Conservation (phyloP, 2,113 vertebrate species). For the Seriola aureovittata region DNA sequence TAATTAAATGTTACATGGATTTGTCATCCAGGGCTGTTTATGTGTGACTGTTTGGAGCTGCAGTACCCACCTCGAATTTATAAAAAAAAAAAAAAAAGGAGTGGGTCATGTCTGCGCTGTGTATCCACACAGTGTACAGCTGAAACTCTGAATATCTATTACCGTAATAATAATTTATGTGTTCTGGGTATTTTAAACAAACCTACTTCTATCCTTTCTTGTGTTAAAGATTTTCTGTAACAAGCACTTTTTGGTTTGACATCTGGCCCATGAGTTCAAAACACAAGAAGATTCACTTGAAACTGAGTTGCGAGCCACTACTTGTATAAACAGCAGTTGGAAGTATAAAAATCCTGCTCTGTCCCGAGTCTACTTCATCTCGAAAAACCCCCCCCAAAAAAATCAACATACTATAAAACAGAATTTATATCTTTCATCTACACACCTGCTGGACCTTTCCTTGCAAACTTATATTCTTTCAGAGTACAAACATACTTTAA, state of each 20-base stretch:
- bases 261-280: not conserved
- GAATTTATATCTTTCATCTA: not conserved
- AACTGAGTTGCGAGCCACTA: not conserved
- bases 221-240: not conserved
- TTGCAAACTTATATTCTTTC: not conserved
- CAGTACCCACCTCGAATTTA: not conserved
- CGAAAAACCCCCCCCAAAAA: not conserved
- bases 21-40: slow-evolving; percentile 11
- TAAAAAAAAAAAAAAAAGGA: slow-evolving; percentile 2
- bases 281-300: not conserved
- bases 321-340: not conserved
- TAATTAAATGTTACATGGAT: slow-evolving; percentile 23
- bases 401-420: not conserved
- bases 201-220: not conserved
- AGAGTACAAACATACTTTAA: no score
- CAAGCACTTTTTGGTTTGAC: not conserved
- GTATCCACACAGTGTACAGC: not conserved
- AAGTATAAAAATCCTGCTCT: not conserved
- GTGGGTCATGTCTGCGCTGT: not conserved
- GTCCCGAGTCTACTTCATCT: not conserved
- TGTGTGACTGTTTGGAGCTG: slow-evolving; percentile 14
- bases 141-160: not conserved
- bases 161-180: not conserved
- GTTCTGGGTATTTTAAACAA: not conserved
- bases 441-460: not conserved